Base-by-base conservation (phyloP, 2,888 invertebrate genomes). In the Drosophila atripex region DNA sequence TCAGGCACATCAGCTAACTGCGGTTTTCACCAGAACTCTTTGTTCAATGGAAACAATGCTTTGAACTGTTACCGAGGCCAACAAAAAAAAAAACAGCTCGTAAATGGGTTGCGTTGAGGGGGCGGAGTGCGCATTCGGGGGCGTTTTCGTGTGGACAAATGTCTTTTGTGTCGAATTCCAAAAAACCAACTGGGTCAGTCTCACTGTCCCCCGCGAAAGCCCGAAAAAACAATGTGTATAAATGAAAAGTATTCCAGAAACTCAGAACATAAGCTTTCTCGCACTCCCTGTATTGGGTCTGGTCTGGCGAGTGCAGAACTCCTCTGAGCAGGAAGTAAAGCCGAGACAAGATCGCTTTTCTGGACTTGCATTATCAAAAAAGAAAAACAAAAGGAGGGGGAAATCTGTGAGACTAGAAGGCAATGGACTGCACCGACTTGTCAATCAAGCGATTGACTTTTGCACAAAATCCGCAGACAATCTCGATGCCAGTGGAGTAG, bases 371-470 rank as follows among this genome's bases (percentile, higher is more conserved):
- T 77, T 80, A 82, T 78, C 80, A 73, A 86, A 83, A 79, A 65
- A 69, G 78, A 71, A 75, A 75, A 30, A 30, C 14, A 30, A 74
- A 72, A 71, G 35, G 25, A 30, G 8, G 35, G 51, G 50, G 38
- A 43, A 70, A 54, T 35, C 35, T 35, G 21, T 11, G 46, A 16
- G 69, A 73, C 65, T 70, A 30, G 51, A 52, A 53, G 39, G 54
- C 54, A 56, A 35, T 51, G 64, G 43, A 65, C 64, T 64, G 64
- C 66, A 86, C 76, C 83, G 88, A 87, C 88, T 89, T 89, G 89
- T 89, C 89, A 89, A 89, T 89, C 90, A 89, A 83, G 73, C 83
- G 88, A 85, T 86, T 86, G 87, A 82, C 85, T 82, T 78, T 82
- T 85, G 76, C 77, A 75, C 86, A 80, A 84, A 86, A 84, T 78